Base-by-base conservation (phyloP, 1,140 invertebrate genomes). In the Parasteatoda tepidariorum region DNA sequence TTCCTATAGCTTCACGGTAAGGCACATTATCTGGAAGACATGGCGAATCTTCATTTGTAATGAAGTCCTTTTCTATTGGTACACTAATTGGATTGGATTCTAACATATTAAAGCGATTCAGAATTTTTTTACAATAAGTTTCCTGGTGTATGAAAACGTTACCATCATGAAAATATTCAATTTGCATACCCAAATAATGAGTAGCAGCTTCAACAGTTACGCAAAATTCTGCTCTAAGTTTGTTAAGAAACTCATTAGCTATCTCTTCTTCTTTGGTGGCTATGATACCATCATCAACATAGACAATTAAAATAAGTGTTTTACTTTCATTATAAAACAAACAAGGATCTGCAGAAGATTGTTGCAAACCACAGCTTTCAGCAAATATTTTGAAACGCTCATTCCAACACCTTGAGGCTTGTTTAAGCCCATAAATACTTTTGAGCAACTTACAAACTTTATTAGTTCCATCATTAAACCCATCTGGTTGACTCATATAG, bases 371-470 rank as follows among this genome's bases (percentile, higher is more conserved):
- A 76, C 26, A 22, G 0, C 54, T 34, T 15, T n/a, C 2, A 22
- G 31, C 9, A 54, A 81, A 84, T 15, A 6, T 41, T 54, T 54
- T 41, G 33, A 84, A 79, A 3, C 74, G 18, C 34, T 88, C 85
- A 84, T 90, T 88, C 89, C 88, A 90, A 22, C 85, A 86, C 31
- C 87, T 84, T 38, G 88, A 87, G 26, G 88, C 87, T 84, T 91
- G 88, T 79, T 90, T 89, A 15, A 90, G 78, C 11, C 88, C 88
- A 83, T 90, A 90, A 11, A 90, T 48, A 18, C 86, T 87, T 82
- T 88, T 89, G 26, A 85, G 86, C 18, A 59, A n/a, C 55, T 24
- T 64, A 34, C 85, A 85, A 0, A 87, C 86, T 87, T 85, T 86
- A 18, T 28, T 41, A 61, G 55, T 22, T 11, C 34, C 30, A 41